Evolutionary conservation across 2,113 vertebrate species (phyloP).

Genomic region (Donacobius atricapilla): DNA sequence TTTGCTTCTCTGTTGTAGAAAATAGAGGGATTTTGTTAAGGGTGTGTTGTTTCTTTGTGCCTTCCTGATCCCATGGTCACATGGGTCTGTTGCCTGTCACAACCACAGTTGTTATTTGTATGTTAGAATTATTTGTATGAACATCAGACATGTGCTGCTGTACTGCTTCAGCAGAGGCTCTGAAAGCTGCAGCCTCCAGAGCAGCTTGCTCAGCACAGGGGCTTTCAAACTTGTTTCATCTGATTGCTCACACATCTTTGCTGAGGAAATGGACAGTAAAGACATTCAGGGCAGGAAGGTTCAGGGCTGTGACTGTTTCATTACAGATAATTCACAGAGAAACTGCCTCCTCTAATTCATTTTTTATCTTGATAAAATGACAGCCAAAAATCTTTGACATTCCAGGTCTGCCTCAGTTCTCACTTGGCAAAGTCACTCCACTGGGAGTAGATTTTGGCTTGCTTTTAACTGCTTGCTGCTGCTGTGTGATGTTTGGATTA

Average conservation of each 20-base stretch:
- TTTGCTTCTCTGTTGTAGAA: not conserved
- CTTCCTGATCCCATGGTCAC: not conserved
- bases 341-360: conserved; percentile 37
- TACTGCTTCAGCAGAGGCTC: not conserved
- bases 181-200: not conserved
- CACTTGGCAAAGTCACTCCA: conserved; percentile 30
- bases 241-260: conserved; percentile 33
- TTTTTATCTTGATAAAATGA: conserved; percentile 54
- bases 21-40: not conserved
- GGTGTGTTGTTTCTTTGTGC: not conserved
- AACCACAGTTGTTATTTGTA: not conserved
- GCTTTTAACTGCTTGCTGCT: conserved; percentile 9
- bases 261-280: conserved; percentile 15
- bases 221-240: conserved; percentile 29
- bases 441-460: not conserved
- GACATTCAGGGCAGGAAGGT: conserved; percentile 13
- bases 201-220: not conserved
- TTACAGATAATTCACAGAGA: conserved; percentile 57
- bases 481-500: not conserved
- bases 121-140: not conserved
- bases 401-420: conserved; percentile 7
- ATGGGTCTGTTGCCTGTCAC: not conserved
- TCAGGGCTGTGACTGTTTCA: conserved; percentile 44
- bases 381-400: conserved; percentile 34
- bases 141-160: not conserved